Percentiles rank a stretch among this genome's conserved stretches.
Evolutionary conservation across 2,888 invertebrate genomes (phyloP).

Genomic region (Reticulitermes lucifugus): DNA sequence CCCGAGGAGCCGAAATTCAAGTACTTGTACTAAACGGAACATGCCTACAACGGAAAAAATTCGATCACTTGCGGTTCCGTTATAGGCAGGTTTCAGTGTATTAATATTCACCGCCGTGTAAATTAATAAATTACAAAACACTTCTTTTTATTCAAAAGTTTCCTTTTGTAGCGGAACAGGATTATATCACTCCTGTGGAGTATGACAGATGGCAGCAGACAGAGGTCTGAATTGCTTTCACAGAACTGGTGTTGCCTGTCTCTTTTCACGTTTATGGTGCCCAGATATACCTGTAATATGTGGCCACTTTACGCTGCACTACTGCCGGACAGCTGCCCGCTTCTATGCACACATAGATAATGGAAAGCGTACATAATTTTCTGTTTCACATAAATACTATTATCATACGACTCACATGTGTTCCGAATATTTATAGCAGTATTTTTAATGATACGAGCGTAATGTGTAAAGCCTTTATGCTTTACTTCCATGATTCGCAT

Average conservation of each 20-base stretch:
- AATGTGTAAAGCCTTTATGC: not conserved
- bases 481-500: not conserved
- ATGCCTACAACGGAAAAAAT: too few species aligned
- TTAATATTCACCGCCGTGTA: too few species aligned
- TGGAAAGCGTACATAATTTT: slow-evolving; percentile 12
- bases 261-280: not conserved
- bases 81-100: too few species aligned
- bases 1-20: too few species aligned
- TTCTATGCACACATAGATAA: not conserved
- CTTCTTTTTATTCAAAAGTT: too few species aligned
- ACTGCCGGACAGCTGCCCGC: not conserved
- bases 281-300: not conserved
- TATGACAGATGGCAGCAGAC: not conserved
- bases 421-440: slow-evolving; percentile 1
- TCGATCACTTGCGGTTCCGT: too few species aligned
- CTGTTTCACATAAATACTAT: not conserved
- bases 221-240: not conserved
- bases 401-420: not conserved
- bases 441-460: not conserved
- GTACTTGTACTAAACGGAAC: too few species aligned
- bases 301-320: not conserved
- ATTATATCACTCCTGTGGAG: not conserved
- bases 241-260: not conserved
- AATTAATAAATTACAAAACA: too few species aligned
- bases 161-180: too few species aligned